Percentiles rank a stretch among this genome's conserved stretches.
These are phyloP conservation scores for Eretmocerus hayati DNA, from an alignment of 2,888 invertebrate genomes.

Conservation along the genomic window DNA sequence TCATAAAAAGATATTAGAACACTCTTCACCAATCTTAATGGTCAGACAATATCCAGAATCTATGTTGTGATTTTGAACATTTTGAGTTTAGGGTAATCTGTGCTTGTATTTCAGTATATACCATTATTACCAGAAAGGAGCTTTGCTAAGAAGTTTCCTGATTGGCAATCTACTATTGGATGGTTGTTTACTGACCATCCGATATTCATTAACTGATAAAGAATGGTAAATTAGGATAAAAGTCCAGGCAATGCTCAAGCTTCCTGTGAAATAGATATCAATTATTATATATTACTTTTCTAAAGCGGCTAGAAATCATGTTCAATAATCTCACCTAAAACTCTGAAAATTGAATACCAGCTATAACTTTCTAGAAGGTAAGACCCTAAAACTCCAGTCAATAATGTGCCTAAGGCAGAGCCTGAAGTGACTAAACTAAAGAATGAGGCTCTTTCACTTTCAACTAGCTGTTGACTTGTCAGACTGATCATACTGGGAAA, in stretches of 20 bases:
- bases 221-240: slow-evolving; percentile 49
- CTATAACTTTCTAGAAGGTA: slow-evolving; percentile 58
- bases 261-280: slow-evolving; percentile 35
- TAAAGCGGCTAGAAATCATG: no score
- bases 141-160: slow-evolving; percentile 52
- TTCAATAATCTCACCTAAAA: slow-evolving; percentile 47
- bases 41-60: no score
- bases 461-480: slow-evolving; percentile 58
- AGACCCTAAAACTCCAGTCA: slow-evolving; percentile 63
- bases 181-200: slow-evolving; percentile 37
- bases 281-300: no score
- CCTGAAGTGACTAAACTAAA: slow-evolving; percentile 62
- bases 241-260: slow-evolving; percentile 55
- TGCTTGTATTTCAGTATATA: slow-evolving; percentile 20
- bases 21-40: no score
- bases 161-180: slow-evolving; percentile 51
- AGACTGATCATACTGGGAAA: slow-evolving; percentile 66
- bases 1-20: no score
- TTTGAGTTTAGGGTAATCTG: no score
- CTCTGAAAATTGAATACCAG: slow-evolving; percentile 61
- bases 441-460: slow-evolving; percentile 59
- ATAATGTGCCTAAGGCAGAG: slow-evolving; percentile 55
- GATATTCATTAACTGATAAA: slow-evolving; percentile 24
- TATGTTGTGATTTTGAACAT: no score
- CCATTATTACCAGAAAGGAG: slow-evolving; percentile 57